phyloP scores from a whole-genome alignment of 2,888 invertebrate species.

The Cerastoderma edule region DNA sequence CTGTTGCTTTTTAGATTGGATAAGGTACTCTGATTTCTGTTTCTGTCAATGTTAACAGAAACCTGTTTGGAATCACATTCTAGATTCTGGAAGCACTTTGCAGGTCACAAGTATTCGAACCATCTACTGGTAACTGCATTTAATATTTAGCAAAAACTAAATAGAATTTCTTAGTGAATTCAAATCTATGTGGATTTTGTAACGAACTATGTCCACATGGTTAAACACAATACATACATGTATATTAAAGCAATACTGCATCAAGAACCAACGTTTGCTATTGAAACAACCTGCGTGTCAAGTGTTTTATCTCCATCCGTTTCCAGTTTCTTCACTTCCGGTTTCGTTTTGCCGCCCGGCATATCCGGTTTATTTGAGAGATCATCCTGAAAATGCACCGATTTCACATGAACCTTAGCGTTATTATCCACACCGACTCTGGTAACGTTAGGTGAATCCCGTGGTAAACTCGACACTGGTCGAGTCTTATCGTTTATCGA shows the following conservation, averaged over 20 bases:
- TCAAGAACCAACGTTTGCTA: conserved; percentile 10
- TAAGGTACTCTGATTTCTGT: no score
- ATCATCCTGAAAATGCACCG: conserved; percentile 41
- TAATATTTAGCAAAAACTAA: neutral
- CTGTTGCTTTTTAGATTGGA: no score
- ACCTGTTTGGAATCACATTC: no score
- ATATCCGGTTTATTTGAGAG: neutral
- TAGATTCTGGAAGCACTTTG: no score
- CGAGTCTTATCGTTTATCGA: conserved; percentile 16
- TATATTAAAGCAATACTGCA: neutral
- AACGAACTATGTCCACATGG: neutral
- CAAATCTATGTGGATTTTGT: neutral
- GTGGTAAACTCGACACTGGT: conserved; percentile 43
- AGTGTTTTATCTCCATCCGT: neutral
- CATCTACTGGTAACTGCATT: neutral
- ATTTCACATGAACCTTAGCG: conserved; percentile 27
- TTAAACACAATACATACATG: neutral
- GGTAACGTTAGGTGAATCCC: conserved; percentile 35
- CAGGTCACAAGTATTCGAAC: neutral
- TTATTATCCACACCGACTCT: conserved; percentile 25
- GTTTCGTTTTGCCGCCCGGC: neutral
- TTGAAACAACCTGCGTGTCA: neutral
- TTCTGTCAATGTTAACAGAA: no score
- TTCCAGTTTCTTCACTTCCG: neutral
- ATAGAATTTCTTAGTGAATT: neutral